phyloP scores from a whole-genome alignment of 1,140 invertebrate species.

The Lethocerus indicus region DNA sequence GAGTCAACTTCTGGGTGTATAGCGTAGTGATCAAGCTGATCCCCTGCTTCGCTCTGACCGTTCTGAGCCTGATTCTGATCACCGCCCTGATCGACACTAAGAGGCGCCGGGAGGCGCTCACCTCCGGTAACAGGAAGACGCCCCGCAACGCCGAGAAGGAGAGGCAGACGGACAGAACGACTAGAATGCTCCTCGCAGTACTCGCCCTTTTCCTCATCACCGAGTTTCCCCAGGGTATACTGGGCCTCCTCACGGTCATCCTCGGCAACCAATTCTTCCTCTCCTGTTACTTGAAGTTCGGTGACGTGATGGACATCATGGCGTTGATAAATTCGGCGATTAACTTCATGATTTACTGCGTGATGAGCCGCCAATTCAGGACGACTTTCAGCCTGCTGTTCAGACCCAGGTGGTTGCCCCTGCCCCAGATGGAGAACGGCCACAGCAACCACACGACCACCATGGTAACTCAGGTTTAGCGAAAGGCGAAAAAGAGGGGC shows the following conservation, averaged over 20 bases:
- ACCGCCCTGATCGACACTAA: conserved; percentile 59
- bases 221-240: conserved; percentile 70
- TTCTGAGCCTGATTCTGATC: conserved; percentile 61
- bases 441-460: conserved; percentile 32
- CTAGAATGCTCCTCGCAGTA: conserved; percentile 82
- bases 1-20: conserved; percentile 69
- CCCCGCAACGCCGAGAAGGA: conserved; percentile 38
- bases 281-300: conserved; percentile 55
- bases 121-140: conserved; percentile 21
- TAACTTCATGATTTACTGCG: conserved; percentile 96
- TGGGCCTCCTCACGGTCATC: conserved; percentile 55
- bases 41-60: conserved; percentile 64
- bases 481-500: conserved; percentile 16
- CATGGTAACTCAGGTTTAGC: conserved; percentile 39
- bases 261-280: conserved; percentile 53
- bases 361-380: conserved; percentile 93
- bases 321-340: conserved; percentile 91
- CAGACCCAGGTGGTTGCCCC: conserved; percentile 39
- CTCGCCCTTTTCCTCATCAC: conserved; percentile 76
- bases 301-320: conserved; percentile 77
- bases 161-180: conserved; percentile 72
- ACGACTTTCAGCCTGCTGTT: conserved; percentile 62
- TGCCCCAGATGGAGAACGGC: conserved; percentile 31
- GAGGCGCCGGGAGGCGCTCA: conserved; percentile 46
- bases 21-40: conserved; percentile 71